Conservation (phyloP, 2,888 invertebrate genomes). For the Sinhomidia bicolor region DNA sequence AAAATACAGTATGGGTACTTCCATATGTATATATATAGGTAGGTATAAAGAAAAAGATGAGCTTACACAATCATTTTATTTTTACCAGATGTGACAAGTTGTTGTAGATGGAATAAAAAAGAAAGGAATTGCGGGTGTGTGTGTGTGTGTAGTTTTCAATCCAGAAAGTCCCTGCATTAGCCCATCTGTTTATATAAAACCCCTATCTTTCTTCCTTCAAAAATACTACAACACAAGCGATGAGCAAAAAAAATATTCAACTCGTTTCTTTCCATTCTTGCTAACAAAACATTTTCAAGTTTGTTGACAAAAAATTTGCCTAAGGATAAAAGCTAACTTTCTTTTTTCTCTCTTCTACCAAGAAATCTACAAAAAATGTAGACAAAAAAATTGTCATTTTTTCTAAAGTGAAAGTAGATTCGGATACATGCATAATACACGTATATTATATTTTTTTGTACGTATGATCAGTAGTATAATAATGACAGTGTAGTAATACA, state of each 20-base stretch:
- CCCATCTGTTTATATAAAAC: constrained; percentile 1
- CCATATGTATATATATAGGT: not conserved
- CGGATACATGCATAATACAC: not conserved
- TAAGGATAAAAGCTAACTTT: constrained; percentile 57
- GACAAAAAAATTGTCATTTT: constrained; percentile 55
- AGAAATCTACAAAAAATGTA: constrained; percentile 4
- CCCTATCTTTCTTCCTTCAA: constrained; percentile 1
- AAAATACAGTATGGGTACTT: not conserved
- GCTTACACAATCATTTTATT: constrained; percentile 41
- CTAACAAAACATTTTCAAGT: constrained; percentile 63
- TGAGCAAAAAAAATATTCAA: constrained; percentile 13
- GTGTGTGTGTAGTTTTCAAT: not conserved
- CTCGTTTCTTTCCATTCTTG: constrained; percentile 45
- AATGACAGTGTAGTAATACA: not conserved
- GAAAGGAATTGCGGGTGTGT: not conserved
- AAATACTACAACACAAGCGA: constrained; percentile 2
- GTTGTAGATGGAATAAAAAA: constrained; percentile 32
- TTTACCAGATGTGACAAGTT: constrained; percentile 50
- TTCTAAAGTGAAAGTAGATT: constrained; percentile 48
- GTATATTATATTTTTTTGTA: not conserved
- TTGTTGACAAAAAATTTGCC: constrained; percentile 67
- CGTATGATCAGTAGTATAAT: not conserved
- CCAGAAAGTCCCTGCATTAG: not conserved
- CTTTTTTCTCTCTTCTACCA: constrained; percentile 37
- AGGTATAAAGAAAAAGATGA: not conserved